Evolutionary conservation across 2,797 vertebrate genomes (phyloP).

Genomic region (Vireo griseus): DNA sequence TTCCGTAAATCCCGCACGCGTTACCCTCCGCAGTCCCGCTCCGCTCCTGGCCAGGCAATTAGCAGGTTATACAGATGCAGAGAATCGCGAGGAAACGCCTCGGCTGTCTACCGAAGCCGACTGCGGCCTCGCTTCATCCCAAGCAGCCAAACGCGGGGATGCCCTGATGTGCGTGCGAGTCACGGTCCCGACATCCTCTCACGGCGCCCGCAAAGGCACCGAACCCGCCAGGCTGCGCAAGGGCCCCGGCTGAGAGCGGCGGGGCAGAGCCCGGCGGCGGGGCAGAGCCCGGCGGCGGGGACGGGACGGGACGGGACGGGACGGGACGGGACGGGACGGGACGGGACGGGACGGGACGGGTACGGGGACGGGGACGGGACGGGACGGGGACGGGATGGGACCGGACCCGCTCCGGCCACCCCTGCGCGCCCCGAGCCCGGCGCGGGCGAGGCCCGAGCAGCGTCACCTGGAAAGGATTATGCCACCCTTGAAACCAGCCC

Average conservation of each 20-base stretch:
- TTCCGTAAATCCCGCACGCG: background rate
- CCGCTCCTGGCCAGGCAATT: background rate
- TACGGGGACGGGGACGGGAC: too few species aligned
- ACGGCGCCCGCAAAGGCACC: fast-evolving
- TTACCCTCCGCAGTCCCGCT: background rate
- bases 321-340: too few species aligned
- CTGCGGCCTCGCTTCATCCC: background rate
- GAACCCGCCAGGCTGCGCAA: background rate
- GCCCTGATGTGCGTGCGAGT: background rate
- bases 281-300: background rate
- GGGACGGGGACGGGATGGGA: too few species aligned
- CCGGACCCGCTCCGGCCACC: background rate
- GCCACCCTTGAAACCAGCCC: background rate
- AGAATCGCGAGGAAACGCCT: background rate
- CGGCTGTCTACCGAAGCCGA: background rate
- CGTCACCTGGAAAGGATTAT: background rate
- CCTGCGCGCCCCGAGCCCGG: too few species aligned
- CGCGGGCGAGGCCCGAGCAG: background rate
- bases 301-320: too few species aligned
- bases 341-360: too few species aligned
- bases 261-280: too few species aligned
- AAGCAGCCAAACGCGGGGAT: background rate
- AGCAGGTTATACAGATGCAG: background rate
- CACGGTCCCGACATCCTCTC: background rate
- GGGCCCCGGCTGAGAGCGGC: too few species aligned